Percentiles rank a stretch among this genome's conserved stretches.
These are phyloP conservation scores for Agrotis clavis DNA, from an alignment of 2,888 invertebrate species.

Conservation along the genomic window DNA sequence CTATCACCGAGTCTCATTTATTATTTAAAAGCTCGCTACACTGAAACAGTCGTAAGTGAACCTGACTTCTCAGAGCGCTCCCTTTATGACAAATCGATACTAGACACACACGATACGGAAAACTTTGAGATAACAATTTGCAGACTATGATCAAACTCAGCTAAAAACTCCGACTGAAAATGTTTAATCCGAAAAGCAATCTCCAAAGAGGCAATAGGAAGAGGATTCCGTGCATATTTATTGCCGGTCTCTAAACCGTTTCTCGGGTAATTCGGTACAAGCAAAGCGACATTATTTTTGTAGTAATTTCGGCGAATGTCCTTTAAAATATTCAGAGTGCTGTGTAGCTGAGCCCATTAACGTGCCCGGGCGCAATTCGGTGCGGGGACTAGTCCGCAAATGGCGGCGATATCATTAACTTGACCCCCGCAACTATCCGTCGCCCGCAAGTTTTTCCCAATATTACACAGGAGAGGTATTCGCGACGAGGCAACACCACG, in stretches of 20 bases:
- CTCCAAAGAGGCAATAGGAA: conserved; percentile 86
- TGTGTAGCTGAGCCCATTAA: conserved; percentile 89
- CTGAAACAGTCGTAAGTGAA: conserved; percentile 80
- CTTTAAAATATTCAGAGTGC: conserved; percentile 91
- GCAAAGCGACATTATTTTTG: conserved; percentile 91
- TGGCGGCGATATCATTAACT: conserved; percentile 90
- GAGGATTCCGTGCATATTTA: conserved; percentile 89
- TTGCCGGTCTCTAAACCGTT: conserved; percentile 89
- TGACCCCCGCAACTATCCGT: conserved; percentile 89
- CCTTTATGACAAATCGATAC: conserved; percentile 77
- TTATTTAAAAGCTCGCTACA: conserved; percentile 84
- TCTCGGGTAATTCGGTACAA: conserved; percentile 90
- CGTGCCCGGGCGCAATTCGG: conserved; percentile 89
- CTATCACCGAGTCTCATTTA: conserved; percentile 86
- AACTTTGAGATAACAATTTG: conserved; percentile 52
- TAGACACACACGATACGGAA: conserved; percentile 46
- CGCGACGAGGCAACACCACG: conserved; percentile 72
- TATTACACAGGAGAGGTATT: conserved; percentile 87
- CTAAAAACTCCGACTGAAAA: conserved; percentile 74
- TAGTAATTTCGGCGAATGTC: conserved; percentile 91
- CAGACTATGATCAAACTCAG: conserved; percentile 53
- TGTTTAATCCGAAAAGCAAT: conserved; percentile 88
- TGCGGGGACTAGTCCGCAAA: conserved; percentile 88
- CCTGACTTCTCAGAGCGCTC: conserved; percentile 75
- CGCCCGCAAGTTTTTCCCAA: conserved; percentile 88